A percentile compares a stretch with the other conserved stretches of the same genome.
These are phyloP conservation scores for Caenorhabditis brenneri DNA, from an alignment of 1,140 invertebrate species.

Conservation along the genomic window DNA sequence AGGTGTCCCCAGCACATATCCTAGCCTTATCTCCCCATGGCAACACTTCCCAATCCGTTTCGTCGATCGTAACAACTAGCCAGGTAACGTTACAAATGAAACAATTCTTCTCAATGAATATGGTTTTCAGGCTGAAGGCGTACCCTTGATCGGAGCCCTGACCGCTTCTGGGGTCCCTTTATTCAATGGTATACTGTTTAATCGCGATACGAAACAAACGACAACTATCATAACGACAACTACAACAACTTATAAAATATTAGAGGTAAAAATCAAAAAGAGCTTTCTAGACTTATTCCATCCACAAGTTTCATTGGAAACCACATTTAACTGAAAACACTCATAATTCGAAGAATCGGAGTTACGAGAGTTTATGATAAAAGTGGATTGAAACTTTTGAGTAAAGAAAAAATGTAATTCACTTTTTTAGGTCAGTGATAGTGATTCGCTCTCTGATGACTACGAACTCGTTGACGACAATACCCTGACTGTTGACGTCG, in stretches of 20 bases:
- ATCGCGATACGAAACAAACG: slow-evolving; percentile 53
- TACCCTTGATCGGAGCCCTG: slow-evolving; percentile 53
- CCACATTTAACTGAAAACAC: too few relatives aligned
- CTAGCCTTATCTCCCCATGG: slow-evolving; percentile 52
- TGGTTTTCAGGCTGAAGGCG: slow-evolving; percentile 42
- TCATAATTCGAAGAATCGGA: too few relatives aligned
- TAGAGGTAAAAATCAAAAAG: slow-evolving; percentile 1
- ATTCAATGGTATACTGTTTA: slow-evolving; percentile 50
- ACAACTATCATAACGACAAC: slow-evolving; percentile 57
- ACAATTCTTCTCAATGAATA: not conserved
- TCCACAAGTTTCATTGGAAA: too few relatives aligned
- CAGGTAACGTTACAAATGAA: not conserved
- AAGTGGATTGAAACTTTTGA: not conserved
- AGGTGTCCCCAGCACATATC: slow-evolving; percentile 47
- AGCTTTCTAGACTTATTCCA: too few relatives aligned
- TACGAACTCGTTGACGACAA: slow-evolving; percentile 46
- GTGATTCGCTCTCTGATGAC: slow-evolving; percentile 50
- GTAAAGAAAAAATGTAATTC: not conserved
- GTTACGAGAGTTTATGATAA: too few relatives aligned
- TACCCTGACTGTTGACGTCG: slow-evolving; percentile 40
- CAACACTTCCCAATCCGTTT: slow-evolving; percentile 53
- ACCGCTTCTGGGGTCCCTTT: slow-evolving; percentile 53
- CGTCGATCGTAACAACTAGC: slow-evolving; percentile 49
- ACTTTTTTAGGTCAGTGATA: slow-evolving; percentile 44
- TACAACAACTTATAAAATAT: slow-evolving; percentile 50